Evolutionary conservation across 2,113 vertebrate species (phyloP).

Genomic region (Dicaeum eximium): DNA sequence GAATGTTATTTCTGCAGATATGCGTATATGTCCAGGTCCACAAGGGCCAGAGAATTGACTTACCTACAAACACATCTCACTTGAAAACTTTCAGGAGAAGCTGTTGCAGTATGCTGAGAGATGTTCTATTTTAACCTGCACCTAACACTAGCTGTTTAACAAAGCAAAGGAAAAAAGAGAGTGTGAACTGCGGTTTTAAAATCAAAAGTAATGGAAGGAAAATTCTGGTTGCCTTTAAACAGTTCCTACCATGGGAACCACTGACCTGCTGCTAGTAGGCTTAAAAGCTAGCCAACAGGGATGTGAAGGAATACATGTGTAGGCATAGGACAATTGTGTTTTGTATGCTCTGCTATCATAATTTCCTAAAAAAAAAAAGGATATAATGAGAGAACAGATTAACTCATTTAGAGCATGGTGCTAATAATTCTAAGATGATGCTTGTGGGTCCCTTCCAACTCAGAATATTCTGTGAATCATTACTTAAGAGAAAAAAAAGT

Average conservation of each 20-base stretch:
- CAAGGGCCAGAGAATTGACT: not conserved
- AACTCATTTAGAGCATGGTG: not conserved
- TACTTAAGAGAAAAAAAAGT: not conserved
- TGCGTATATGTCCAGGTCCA: not conserved
- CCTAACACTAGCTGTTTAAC: not conserved
- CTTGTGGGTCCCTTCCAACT: not conserved
- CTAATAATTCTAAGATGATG: not conserved
- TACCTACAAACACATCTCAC: fast-evolving
- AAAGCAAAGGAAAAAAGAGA: not conserved
- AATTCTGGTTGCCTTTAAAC: not conserved
- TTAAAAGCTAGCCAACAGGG: not conserved
- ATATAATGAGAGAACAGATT: not conserved
- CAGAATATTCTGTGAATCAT: not conserved
- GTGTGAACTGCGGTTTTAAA: not conserved
- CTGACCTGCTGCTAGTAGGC: not conserved
- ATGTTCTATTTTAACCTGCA: not conserved
- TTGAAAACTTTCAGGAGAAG: not conserved
- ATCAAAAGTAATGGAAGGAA: not conserved
- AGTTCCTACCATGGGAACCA: not conserved
- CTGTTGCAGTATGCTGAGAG: not conserved
- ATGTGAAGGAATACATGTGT: not conserved
- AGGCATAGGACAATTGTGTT: not conserved
- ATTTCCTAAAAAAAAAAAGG: not conserved
- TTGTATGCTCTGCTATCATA: fast-evolving
- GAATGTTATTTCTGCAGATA: not conserved